These are phyloP conservation scores for Sebastes nivosus DNA, from an alignment of 2,797 vertebrate species.

Conservation along the genomic window DNA sequence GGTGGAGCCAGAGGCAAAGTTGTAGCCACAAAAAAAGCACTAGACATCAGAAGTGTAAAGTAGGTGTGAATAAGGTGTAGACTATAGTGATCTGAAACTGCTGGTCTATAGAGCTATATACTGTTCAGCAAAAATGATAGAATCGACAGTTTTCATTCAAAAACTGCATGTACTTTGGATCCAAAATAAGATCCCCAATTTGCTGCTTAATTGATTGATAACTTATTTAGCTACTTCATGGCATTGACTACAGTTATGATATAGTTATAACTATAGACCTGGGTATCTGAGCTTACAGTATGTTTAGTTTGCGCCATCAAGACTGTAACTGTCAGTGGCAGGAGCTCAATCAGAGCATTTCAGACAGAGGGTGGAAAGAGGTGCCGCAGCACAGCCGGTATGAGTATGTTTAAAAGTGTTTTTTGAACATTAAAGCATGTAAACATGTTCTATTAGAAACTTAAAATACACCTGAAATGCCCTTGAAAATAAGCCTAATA, in stretches of 20 bases:
- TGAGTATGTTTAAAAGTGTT: neutral
- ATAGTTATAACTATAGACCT: neutral
- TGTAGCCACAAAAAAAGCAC: too few species aligned
- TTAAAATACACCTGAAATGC: neutral
- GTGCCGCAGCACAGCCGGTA: neutral
- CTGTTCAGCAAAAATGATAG: neutral
- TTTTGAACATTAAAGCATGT: neutral
- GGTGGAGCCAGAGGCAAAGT: too few species aligned
- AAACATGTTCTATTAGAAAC: neutral
- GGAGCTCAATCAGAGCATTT: neutral
- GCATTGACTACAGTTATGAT: neutral
- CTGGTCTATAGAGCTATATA: too few species aligned
- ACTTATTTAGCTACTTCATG: neutral
- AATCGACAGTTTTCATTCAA: conserved; percentile 19
- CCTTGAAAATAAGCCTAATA: neutral
- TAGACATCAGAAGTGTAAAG: too few species aligned
- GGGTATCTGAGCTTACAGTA: neutral
- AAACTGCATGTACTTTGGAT: neutral
- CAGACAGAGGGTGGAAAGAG: neutral
- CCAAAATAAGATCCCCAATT: conserved; percentile 3
- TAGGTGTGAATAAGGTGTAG: too few species aligned
- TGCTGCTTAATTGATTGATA: conserved; percentile 12
- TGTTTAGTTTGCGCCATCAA: neutral
- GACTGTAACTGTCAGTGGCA: neutral
- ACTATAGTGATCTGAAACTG: too few species aligned